Percentiles rank a stretch among this genome's conserved stretches.
phyloP scores from a whole-genome alignment of 1,140 invertebrate genomes.

The Goniozus legneri region DNA sequence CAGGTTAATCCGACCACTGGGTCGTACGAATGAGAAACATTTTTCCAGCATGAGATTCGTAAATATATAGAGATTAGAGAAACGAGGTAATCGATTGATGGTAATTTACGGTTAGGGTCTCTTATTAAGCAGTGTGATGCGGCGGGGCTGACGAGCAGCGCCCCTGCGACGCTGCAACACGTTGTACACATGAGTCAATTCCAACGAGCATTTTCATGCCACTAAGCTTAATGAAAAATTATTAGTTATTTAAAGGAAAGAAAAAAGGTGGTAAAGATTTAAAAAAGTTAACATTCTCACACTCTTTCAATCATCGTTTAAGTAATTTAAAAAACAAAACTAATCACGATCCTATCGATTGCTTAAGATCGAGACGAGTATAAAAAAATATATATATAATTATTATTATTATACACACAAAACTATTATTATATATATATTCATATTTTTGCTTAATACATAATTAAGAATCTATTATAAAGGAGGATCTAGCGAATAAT shows the following conservation, averaged over 20 bases:
- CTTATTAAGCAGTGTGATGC: no score
- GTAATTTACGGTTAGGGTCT: no score
- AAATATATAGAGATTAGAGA: no score
- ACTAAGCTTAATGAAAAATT: conserved; percentile 50
- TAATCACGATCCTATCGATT: conserved; percentile 48
- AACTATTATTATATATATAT: conserved; percentile 54
- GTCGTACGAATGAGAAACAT: no score
- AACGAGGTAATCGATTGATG: no score
- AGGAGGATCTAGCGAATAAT: conserved; percentile 40
- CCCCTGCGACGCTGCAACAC: conserved; percentile 17
- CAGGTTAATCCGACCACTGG: no score
- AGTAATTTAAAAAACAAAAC: conserved; percentile 38
- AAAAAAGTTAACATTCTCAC: conserved; percentile 29
- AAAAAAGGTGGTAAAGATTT: conserved; percentile 9
- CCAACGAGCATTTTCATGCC: conserved; percentile 55
- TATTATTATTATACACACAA: conserved; percentile 44
- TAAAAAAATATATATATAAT: conserved; percentile 27
- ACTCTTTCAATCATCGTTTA: conserved; percentile 53
- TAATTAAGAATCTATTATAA: conserved; percentile 47
- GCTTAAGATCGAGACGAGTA: conserved; percentile 40
- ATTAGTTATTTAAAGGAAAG: conserved; percentile 34
- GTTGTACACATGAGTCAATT: conserved; percentile 54
- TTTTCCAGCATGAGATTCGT: no score
- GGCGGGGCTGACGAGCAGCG: conserved; percentile 1
- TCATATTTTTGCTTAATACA: conserved; percentile 54